Evolutionary conservation across 2,113 vertebrate species (phyloP), one percentile per base, ranked within the genome.

Genomic region (Marcusenius ussheri): DNA sequence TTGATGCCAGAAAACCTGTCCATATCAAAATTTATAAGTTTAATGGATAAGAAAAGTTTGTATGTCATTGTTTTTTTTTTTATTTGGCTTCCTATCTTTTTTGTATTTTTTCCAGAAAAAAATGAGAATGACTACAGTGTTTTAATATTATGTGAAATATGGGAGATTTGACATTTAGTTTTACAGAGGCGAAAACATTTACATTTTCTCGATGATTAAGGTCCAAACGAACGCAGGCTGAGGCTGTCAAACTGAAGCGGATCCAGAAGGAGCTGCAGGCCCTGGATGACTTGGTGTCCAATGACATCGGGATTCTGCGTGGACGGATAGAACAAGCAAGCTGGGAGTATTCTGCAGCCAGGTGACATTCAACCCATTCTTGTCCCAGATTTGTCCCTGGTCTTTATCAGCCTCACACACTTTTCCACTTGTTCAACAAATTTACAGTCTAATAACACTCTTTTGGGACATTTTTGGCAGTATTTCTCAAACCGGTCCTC

Each of bases 191-290:
- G 15, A 84, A 84, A 47, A 47, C 31, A 35, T 42, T 88, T 5
- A 21, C 3, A 88, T 17, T 83, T 49, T 86, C 39, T 91, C 91
- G 39, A 92, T 5, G 42, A 35, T 93, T 88, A 93, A 98, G 98
- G 93, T 99, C 98, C 89, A 98, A 97, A 94, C 97, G 97, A 95
- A 99, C 98, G 70, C 97, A 98, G 89, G 98, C 97, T 1, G 98
- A 99, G 92, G 95, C 97, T 0, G 93, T 97, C 91, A 99, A 99
- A 92, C 95, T 99, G 46, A 97, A 97, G 91, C 95, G 97, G 85
- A 97, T 99, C 92, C 98, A 99, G 94, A 98, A 96, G 91, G 98
- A 98, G 92, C 95, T 99, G 1, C 98, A 99, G 92, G 95, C 96
- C 53, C 95, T 99, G 83, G 98, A 99, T 91, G 97, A 98, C 93